A percentile compares a stretch with the other conserved stretches of the same genome.
These are phyloP conservation scores for Microvelia longipes DNA, from an alignment of 1,140 invertebrate genomes.

Conservation along the genomic window DNA sequence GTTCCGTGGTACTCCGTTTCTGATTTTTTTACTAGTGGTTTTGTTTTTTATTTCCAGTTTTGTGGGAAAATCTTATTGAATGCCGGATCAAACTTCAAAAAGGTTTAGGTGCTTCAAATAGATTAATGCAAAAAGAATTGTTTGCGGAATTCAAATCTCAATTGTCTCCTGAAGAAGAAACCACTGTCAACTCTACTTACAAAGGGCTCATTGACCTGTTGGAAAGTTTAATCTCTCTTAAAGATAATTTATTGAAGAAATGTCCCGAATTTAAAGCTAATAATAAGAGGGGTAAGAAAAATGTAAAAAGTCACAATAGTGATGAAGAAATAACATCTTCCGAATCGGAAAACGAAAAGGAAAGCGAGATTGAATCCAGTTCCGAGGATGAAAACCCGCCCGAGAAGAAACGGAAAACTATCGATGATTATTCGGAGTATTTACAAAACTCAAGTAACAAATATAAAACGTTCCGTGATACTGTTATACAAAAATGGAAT, in stretches of 20 bases:
- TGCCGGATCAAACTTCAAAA: constrained; percentile 72
- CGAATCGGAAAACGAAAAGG: constrained; percentile 33
- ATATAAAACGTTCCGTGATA: constrained; percentile 56
- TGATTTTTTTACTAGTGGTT: no score
- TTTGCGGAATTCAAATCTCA: constrained; percentile 34
- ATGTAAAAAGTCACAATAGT: constrained; percentile 29
- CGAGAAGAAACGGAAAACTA: constrained; percentile 37
- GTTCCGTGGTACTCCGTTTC: no score
- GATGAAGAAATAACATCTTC: constrained; percentile 36
- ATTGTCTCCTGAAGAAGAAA: constrained; percentile 35
- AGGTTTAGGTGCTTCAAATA: constrained; percentile 52
- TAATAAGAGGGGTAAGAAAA: constrained; percentile 1
- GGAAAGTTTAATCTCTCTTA: constrained; percentile 5
- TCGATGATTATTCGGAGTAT: constrained; percentile 41
- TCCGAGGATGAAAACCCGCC: constrained; percentile 31
- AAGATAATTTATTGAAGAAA: background rate
- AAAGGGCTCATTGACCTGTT: constrained; percentile 39
- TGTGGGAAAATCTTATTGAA: constrained; percentile 73
- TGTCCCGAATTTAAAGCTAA: background rate
- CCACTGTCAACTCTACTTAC: constrained; percentile 35
- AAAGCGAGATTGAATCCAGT: constrained; percentile 26
- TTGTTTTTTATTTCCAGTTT: constrained; percentile 27
- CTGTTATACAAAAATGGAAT: constrained; percentile 78
- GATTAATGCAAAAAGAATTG: constrained; percentile 48
- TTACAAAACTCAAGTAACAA: constrained; percentile 44